Conservation (phyloP, 1,140 invertebrate genomes). For the Ips nitidus region DNA sequence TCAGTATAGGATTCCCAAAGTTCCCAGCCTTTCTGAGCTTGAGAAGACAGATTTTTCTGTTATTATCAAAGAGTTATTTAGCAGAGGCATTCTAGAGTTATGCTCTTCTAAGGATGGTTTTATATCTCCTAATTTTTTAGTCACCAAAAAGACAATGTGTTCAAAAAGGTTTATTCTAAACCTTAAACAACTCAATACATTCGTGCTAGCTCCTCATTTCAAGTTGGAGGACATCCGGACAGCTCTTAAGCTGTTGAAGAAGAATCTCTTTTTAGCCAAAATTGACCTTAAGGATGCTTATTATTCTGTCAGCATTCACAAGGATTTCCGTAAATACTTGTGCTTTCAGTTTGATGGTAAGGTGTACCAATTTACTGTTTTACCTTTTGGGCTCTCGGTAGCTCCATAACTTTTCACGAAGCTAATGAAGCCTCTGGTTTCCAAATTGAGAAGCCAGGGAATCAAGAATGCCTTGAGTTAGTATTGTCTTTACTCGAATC, state of each 20-base stretch:
- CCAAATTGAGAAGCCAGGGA: slow-evolving; percentile 28
- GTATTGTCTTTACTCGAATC: slow-evolving; percentile 36
- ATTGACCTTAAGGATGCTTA: slow-evolving; percentile 41
- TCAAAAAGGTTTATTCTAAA: slow-evolving; percentile 44
- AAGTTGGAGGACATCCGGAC: slow-evolving; percentile 46
- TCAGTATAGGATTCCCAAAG: background rate
- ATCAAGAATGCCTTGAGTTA: slow-evolving; percentile 45
- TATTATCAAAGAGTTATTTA: background rate
- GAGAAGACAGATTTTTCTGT: background rate
- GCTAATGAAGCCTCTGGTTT: slow-evolving; percentile 35
- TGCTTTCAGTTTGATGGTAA: slow-evolving; percentile 40
- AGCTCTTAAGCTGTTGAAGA: slow-evolving; percentile 34
- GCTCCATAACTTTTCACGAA: slow-evolving; percentile 42
- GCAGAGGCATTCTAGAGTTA: background rate
- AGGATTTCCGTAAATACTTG: slow-evolving; percentile 41
- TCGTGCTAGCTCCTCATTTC: slow-evolving; percentile 41
- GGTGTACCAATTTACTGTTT: slow-evolving; percentile 37
- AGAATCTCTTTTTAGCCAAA: slow-evolving; percentile 35
- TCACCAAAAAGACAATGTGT: slow-evolving; percentile 39
- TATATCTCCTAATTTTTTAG: slow-evolving; percentile 43
- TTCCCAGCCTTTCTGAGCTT: background rate
- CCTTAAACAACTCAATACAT: slow-evolving; percentile 45
- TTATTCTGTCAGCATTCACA: slow-evolving; percentile 31
- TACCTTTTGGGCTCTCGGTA: slow-evolving; percentile 37
- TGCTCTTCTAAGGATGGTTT: background rate